A percentile compares a stretch with the other conserved stretches of the same genome.
Evolutionary conservation across 2,888 invertebrate species (phyloP).

Genomic region (Urechis unicinctus): DNA sequence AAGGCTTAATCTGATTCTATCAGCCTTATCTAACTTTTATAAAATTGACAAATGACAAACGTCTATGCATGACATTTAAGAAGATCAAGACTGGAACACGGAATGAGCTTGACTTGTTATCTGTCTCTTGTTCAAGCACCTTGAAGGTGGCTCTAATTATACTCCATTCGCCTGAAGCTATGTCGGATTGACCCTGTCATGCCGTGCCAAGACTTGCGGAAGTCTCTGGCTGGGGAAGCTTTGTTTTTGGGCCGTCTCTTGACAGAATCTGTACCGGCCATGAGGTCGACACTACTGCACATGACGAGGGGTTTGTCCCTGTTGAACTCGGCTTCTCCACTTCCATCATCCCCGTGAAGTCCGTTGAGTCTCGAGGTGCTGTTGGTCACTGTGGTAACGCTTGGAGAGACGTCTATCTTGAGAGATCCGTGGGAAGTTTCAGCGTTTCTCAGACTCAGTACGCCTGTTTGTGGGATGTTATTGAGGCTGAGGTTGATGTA

Average conservation of each 20-base stretch:
- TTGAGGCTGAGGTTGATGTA: constrained; percentile 16
- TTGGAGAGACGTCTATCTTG: not conserved
- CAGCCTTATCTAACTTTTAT: too few species aligned
- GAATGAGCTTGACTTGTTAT: too few species aligned
- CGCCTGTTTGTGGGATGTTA: constrained; percentile 9
- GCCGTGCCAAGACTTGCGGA: constrained; percentile 12
- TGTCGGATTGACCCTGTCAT: too few species aligned
- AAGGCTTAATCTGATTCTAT: too few species aligned
- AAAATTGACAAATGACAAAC: too few species aligned
- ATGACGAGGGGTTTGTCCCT: not conserved
- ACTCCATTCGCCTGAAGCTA: too few species aligned
- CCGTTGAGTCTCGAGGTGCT: not conserved
- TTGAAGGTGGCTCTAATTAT: too few species aligned
- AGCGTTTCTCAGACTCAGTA: constrained; percentile 11
- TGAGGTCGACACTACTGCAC: constrained; percentile 5
- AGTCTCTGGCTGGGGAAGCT: not conserved
- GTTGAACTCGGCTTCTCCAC: not conserved
- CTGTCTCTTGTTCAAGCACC: too few species aligned
- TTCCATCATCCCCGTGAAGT: not conserved
- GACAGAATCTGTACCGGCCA: constrained; percentile 5
- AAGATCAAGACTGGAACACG: too few species aligned
- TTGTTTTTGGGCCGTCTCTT: not conserved
- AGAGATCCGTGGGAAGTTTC: constrained; percentile 1
- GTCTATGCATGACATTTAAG: too few species aligned
- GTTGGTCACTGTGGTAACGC: not conserved